Evolutionary conservation across 2,797 vertebrate species (phyloP).

Genomic region (Hybognathus amarus): DNA sequence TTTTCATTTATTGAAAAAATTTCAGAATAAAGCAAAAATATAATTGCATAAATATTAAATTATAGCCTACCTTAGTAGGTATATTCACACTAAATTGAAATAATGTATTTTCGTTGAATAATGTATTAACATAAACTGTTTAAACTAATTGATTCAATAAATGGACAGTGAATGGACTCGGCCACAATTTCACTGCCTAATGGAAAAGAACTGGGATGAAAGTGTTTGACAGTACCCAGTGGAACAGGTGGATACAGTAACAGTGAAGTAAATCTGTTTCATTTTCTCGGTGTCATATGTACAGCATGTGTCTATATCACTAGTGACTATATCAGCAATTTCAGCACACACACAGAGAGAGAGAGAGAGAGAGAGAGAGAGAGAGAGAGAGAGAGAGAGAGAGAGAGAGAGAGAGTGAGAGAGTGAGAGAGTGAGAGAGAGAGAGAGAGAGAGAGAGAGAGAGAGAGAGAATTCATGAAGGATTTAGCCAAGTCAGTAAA

Average conservation of each 20-base stretch:
- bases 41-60: neutral
- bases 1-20: neutral
- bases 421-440: neutral
- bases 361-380: neutral
- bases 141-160: neutral
- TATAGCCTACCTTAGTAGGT: neutral
- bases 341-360: neutral
- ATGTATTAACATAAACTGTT: neutral
- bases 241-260: neutral
- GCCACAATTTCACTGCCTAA: neutral
- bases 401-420: neutral
- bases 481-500: slow-evolving; percentile 25
- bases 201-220: neutral
- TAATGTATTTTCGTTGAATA: neutral
- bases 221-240: neutral
- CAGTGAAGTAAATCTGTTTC: neutral
- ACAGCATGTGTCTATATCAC: neutral
- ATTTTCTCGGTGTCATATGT: neutral
- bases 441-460: neutral
- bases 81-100: neutral
- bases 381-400: too few relatives aligned
- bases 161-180: neutral
- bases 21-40: neutral
- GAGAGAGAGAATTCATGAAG: neutral
- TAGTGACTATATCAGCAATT: slow-evolving; percentile 4